Evolutionary conservation across 1,140 invertebrate genomes (phyloP).

Genomic region (Cecropterus lyciades): DNA sequence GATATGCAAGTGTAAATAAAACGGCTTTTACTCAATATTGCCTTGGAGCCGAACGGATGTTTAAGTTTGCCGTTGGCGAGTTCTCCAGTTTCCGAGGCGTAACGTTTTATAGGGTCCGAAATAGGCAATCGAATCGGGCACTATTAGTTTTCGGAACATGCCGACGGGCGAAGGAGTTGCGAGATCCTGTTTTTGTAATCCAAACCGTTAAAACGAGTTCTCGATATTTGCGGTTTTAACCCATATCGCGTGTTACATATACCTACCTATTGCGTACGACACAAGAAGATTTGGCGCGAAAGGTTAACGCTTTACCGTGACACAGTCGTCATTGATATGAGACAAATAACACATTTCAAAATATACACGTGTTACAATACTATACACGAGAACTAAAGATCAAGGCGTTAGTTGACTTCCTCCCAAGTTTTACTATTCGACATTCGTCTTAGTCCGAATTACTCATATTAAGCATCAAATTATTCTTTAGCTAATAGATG

Average conservation of each 20-base stretch:
- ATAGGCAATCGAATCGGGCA: constrained; percentile 24
- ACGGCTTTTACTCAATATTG: constrained; percentile 32
- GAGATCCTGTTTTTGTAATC: constrained; percentile 34
- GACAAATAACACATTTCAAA: neutral
- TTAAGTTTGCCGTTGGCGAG: constrained; percentile 31
- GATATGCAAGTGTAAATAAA: constrained; percentile 32
- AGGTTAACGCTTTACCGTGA: constrained; percentile 20
- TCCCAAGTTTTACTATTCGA: neutral
- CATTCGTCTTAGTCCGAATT: constrained; percentile 8
- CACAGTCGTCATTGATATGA: constrained; percentile 6
- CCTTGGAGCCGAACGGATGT: constrained; percentile 36
- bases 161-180: constrained; percentile 17
- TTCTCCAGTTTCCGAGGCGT: constrained; percentile 15
- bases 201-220: constrained; percentile 34
- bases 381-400: neutral
- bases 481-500: constrained; percentile 20
- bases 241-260: constrained; percentile 30
- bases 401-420: neutral
- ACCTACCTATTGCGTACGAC: constrained; percentile 14
- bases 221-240: constrained; percentile 35
- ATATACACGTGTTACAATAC: neutral
- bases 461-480: constrained; percentile 6
- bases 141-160: constrained; percentile 29
- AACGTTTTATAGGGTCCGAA: constrained; percentile 22
- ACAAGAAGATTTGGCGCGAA: constrained; percentile 31